Percentiles rank a stretch among this genome's conserved stretches.
phyloP scores from a whole-genome alignment of 2,888 invertebrate species.

The Pecten maximus region DNA sequence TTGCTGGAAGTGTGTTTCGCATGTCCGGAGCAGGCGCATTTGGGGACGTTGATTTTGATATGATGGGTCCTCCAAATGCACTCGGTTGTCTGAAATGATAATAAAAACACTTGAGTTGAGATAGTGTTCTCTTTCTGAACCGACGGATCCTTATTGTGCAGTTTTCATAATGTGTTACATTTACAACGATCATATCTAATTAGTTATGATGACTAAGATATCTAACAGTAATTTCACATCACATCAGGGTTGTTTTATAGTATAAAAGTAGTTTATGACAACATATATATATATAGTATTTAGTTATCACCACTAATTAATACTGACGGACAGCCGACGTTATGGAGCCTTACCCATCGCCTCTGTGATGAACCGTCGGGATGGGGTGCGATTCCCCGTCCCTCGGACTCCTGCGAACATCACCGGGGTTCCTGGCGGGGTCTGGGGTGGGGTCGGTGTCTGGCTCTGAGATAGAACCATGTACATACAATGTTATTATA shows the following conservation, averaged over 20 bases:
- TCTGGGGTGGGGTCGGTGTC: neutral
- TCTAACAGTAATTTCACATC: too few species aligned
- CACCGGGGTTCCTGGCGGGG: neutral
- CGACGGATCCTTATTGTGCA: too few species aligned
- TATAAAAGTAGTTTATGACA: neutral
- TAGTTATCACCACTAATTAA: too few species aligned
- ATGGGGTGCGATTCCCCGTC: constrained; percentile 2
- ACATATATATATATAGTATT: too few species aligned
- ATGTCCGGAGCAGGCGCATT: constrained; percentile 54
- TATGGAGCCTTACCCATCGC: neutral
- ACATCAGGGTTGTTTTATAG: too few species aligned
- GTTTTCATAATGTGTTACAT: too few species aligned
- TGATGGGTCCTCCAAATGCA: constrained; percentile 59
- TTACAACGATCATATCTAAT: too few species aligned
- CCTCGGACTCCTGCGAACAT: neutral
- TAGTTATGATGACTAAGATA: too few species aligned
- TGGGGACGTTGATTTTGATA: constrained; percentile 50
- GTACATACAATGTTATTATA: too few species aligned
- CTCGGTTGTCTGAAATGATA: constrained; percentile 56
- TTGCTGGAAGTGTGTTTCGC: constrained; percentile 70
- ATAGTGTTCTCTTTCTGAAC: neutral
- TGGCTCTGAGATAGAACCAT: neutral
- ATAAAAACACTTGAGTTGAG: neutral
- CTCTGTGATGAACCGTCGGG: neutral
- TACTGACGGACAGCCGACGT: neutral